Conservation (phyloP, 2,797 vertebrate genomes). For the Rhinophrynus dorsalis region DNA sequence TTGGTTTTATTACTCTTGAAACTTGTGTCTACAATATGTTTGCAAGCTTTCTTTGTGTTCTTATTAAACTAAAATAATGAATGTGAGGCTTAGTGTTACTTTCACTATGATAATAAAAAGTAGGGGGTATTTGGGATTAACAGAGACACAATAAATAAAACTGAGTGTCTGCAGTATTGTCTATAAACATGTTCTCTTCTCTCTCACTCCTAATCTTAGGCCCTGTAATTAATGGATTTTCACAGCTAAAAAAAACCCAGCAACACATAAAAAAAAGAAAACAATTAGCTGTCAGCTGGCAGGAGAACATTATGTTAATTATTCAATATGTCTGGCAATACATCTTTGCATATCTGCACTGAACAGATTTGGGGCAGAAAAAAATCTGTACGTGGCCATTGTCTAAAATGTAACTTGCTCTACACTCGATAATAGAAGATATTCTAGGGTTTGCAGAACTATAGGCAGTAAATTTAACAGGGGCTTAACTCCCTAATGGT, state of each 20-base stretch:
- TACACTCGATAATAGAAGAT: too few species aligned
- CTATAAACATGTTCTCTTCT: neutral
- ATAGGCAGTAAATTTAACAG: too few species aligned
- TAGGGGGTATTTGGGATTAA: neutral
- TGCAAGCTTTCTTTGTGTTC: too few species aligned
- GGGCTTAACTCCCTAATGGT: too few species aligned
- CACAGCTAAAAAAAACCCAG: neutral
- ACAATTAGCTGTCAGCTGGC: neutral
- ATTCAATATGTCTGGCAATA: neutral
- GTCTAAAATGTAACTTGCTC: neutral
- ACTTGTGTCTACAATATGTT: too few species aligned
- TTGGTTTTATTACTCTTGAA: too few species aligned
- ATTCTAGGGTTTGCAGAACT: too few species aligned
- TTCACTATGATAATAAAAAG: neutral
- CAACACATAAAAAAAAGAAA: neutral
- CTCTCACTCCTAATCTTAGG: neutral
- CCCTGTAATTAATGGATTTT: neutral
- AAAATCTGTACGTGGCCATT: neutral
- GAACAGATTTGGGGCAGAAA: neutral
- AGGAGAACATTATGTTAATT: neutral
- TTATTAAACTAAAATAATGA: too few species aligned
- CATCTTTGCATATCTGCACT: neutral
- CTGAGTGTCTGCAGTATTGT: neutral
- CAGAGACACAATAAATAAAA: neutral
- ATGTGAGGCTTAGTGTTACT: neutral